These are phyloP conservation scores for Pseudorectes ferrugineus DNA, from an alignment of 2,113 vertebrate species.

Conservation along the genomic window DNA sequence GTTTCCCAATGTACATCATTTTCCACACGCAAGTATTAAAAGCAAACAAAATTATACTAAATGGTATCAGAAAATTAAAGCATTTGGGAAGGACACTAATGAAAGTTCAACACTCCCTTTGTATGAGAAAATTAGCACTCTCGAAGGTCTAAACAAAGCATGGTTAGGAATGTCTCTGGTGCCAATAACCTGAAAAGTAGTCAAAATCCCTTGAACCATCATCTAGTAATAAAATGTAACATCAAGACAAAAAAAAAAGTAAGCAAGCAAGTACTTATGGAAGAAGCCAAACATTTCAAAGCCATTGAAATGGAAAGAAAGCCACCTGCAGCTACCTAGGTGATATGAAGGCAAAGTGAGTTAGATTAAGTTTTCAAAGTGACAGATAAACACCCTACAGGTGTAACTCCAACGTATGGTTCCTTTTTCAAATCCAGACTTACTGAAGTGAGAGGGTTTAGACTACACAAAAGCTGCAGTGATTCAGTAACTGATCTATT, in stretches of 20 bases:
- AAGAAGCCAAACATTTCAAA: not conserved
- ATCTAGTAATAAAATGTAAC: not conserved
- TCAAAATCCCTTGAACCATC: not conserved
- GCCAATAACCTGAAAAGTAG: constrained; percentile 31
- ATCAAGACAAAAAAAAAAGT: not conserved
- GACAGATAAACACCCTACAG: constrained; percentile 2
- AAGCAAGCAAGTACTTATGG: not conserved
- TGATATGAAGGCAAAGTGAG: not conserved
- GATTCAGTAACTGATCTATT: not conserved
- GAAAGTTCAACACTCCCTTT: constrained; percentile 35
- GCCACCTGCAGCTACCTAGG: not conserved
- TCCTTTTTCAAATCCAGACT: not conserved
- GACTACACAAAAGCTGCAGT: not conserved
- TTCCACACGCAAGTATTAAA: constrained; percentile 24
- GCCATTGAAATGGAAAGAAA: not conserved
- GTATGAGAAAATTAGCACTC: constrained; percentile 34
- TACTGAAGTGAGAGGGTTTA: not conserved
- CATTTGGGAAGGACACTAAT: constrained; percentile 46
- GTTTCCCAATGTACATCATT: constrained; percentile 25
- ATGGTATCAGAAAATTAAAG: constrained; percentile 51
- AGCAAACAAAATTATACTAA: constrained; percentile 39
- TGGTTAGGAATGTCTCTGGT: constrained; percentile 4
- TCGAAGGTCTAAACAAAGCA: constrained; percentile 30
- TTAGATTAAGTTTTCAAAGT: constrained; percentile 1
- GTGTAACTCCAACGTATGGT: not conserved